Percentiles rank a stretch among this genome's conserved stretches.
These are phyloP conservation scores for Speoplatyrhinus poulsoni DNA, from an alignment of 2,113 vertebrate species.

Conservation along the genomic window DNA sequence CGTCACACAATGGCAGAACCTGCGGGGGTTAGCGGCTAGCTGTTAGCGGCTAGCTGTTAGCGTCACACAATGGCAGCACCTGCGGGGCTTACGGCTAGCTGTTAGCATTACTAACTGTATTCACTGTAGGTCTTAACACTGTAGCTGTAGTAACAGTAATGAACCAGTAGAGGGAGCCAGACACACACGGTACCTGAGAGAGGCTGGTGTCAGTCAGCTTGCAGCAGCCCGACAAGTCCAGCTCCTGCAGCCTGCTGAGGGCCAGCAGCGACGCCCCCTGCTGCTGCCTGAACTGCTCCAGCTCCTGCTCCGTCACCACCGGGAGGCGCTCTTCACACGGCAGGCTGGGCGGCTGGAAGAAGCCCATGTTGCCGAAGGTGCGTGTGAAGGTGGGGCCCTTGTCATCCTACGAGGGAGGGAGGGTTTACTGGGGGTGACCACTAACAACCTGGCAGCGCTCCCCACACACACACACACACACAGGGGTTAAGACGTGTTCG, in stretches of 20 bases:
- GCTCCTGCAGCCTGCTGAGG: slow-evolving; percentile 75
- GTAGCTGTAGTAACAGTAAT: too few species aligned
- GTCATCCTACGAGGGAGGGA: slow-evolving; percentile 52
- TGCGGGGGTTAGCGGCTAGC: too few species aligned
- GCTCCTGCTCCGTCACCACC: slow-evolving; percentile 60
- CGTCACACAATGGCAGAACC: too few species aligned
- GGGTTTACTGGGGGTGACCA: neutral
- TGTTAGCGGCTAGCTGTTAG: too few species aligned
- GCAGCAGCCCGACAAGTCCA: slow-evolving; percentile 82
- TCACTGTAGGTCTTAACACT: too few species aligned
- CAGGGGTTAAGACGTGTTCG: too few species aligned
- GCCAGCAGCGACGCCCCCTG: slow-evolving; percentile 70
- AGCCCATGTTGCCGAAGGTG: slow-evolving; percentile 81
- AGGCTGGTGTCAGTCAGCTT: slow-evolving; percentile 84
- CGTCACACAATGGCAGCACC: too few species aligned
- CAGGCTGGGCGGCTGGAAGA: slow-evolving; percentile 75
- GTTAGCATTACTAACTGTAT: too few species aligned
- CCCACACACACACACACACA: too few species aligned
- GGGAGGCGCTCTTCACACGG: slow-evolving; percentile 67
- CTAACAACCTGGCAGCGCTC: neutral
- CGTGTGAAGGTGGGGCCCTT: slow-evolving; percentile 75
- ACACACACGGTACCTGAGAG: slow-evolving; percentile 69
- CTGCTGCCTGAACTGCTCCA: slow-evolving; percentile 57
- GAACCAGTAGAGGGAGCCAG: neutral
- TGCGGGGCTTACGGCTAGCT: too few species aligned